Percentiles rank a stretch among this genome's conserved stretches.
Evolutionary conservation across 2,797 vertebrate genomes (phyloP).

Genomic region (Lepilemur septentrionalis): DNA sequence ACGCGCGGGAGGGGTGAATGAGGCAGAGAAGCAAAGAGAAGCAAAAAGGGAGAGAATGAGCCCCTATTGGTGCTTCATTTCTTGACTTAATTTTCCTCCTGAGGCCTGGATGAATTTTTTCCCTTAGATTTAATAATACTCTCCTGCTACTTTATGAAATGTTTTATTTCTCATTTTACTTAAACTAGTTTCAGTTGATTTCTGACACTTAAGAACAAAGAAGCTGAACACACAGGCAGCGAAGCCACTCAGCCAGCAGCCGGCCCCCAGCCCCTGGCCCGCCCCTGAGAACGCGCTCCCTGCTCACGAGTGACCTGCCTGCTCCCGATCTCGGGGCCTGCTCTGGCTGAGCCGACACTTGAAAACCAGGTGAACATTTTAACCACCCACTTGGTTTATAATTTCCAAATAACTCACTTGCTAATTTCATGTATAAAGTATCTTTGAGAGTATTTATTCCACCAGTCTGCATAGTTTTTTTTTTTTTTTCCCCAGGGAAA

Average conservation of each 20-base stretch:
- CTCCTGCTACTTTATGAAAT: neutral
- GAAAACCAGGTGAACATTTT: too few relatives aligned
- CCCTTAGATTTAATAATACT: neutral
- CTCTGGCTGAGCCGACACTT: neutral
- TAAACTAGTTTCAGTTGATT: neutral
- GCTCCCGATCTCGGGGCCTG: neutral
- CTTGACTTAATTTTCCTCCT: neutral
- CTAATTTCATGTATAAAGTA: neutral
- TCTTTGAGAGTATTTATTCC: neutral
- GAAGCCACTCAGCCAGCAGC: accelerated
- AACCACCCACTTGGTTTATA: neutral
- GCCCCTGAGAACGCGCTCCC: neutral
- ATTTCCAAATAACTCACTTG: neutral
- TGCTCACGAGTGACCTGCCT: accelerated
- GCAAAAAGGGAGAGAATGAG: too few relatives aligned
- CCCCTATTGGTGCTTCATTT: neutral
- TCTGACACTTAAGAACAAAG: neutral
- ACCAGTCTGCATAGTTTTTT: accelerated
- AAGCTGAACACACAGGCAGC: accelerated
- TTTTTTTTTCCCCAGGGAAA: neutral
- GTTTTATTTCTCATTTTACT: neutral
- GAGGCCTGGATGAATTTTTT: neutral
- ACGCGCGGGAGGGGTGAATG: accelerated
- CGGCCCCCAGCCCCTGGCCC: accelerated
- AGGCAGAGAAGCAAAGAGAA: too few relatives aligned